These are phyloP conservation scores for Manis pentadactyla DNA, from an alignment of 2,797 vertebrate species.

Conservation along the genomic window DNA sequence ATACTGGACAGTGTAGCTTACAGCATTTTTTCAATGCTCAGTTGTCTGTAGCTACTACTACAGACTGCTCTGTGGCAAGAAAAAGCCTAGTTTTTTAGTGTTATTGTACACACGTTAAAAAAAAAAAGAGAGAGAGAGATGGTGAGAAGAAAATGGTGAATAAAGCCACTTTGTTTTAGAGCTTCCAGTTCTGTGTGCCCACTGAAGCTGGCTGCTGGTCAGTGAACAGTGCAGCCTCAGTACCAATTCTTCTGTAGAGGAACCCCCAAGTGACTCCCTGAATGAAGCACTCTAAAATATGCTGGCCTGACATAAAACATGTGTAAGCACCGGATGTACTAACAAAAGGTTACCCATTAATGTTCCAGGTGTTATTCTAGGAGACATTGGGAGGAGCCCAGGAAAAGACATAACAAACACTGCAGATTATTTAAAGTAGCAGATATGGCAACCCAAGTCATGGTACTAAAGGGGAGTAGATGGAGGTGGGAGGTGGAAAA, in stretches of 20 bases:
- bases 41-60: background rate
- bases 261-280: background rate
- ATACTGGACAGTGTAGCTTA: background rate
- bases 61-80: background rate
- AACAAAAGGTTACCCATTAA: background rate
- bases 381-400: background rate
- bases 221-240: background rate
- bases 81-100: conserved; percentile 7
- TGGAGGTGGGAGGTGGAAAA: background rate
- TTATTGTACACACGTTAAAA: background rate
- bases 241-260: background rate
- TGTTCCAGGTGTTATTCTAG: background rate
- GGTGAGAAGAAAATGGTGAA: background rate
- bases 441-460: background rate
- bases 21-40: background rate
- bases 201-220: background rate
- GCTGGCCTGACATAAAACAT: background rate
- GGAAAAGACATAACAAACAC: background rate
- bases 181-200: background rate
- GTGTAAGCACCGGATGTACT: background rate
- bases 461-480: background rate
- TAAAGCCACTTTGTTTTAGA: background rate
- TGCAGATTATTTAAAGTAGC: background rate
- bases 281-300: background rate
- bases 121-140: background rate